Evolutionary conservation across 2,113 vertebrate species (phyloP), one percentile per base, ranked within the genome.

Genomic region (Polypterus senegalus): DNA sequence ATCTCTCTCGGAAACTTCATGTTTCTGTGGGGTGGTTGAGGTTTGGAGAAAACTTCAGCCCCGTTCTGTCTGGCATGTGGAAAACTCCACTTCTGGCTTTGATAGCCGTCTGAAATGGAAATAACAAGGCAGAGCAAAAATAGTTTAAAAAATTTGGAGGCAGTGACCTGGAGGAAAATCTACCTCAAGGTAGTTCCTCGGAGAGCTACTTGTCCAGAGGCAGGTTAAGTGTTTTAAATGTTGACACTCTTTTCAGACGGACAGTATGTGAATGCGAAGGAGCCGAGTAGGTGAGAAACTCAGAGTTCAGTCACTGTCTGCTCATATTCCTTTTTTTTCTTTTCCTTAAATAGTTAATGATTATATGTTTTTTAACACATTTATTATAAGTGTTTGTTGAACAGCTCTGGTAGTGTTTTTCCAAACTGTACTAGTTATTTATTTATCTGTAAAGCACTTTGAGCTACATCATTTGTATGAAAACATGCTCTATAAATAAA

Each of bases 51-150:
- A 27, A 80, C 62, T 69, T 73, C 27, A 44, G 65, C 69, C 64
- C 56, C 27, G 74, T 58, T n/a, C 68, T 46, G 49, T 9, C 47
- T 62, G 63, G 74, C 66, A 54, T 66, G 65, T 82, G 84, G 82
- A 86, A 86, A 85, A 71, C 77, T 65, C 49, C 58, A 46, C 51
- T 27, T 27, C 27, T 65, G 72, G 63, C 65, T 75, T 64, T 67
- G 9, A 6, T 55, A 6, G 6, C 5, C 75, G 70, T 63, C 11
- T 57, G 9, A 45, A 57, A 44, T 44, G 56, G 56, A 57, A 57
- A 57, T 11, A 57, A 45, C 56, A 45, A 27, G 27, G 46, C 7
- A 57, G 5, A 27, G 27, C 27, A 27, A 27, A 27, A 27, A 27
- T 27, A 27, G 27, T 27, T 27, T 27, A 27, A 27, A 6, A 9